These are phyloP conservation scores for Drosophila emarginata DNA, from an alignment of 2,888 invertebrate species.

Conservation along the genomic window DNA sequence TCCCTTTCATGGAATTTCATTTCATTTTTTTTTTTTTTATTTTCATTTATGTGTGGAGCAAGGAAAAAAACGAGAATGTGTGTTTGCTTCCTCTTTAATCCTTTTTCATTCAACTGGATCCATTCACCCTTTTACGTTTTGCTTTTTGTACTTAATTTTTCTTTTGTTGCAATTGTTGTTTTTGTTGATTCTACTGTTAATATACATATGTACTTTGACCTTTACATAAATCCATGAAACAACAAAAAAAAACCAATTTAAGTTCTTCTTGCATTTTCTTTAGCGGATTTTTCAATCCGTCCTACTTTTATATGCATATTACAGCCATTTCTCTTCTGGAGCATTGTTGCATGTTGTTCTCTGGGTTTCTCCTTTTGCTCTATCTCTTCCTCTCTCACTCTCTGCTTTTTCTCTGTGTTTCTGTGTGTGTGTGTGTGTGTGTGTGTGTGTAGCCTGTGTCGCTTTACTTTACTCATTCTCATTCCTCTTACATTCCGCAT, in stretches of 20 bases:
- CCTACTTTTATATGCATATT: conserved; percentile 24
- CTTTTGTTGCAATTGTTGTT: neutral
- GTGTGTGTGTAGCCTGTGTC: too few relatives aligned
- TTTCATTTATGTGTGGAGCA: neutral
- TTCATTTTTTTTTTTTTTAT: neutral
- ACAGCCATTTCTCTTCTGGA: conserved; percentile 33
- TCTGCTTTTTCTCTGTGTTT: conserved; percentile 35
- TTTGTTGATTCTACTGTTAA: neutral
- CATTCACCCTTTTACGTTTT: neutral
- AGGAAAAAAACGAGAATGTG: neutral
- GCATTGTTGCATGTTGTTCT: conserved; percentile 52
- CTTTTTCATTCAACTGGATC: neutral
- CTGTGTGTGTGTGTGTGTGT: too few relatives aligned
- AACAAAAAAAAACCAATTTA: conserved; percentile 34
- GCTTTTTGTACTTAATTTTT: neutral
- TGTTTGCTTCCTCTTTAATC: neutral
- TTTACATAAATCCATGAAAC: conserved; percentile 15
- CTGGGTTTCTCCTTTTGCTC: neutral
- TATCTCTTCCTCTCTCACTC: conserved; percentile 11
- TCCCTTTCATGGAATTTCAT: neutral
- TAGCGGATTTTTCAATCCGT: conserved; percentile 1
- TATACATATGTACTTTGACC: conserved; percentile 11
- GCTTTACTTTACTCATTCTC: neutral
- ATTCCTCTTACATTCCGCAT: conserved; percentile 30
- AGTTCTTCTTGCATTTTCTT: conserved; percentile 32